A percentile compares a stretch with the other conserved stretches of the same genome.
Conservation (phyloP, 2,888 invertebrate species). For the Pammene fasciana region DNA sequence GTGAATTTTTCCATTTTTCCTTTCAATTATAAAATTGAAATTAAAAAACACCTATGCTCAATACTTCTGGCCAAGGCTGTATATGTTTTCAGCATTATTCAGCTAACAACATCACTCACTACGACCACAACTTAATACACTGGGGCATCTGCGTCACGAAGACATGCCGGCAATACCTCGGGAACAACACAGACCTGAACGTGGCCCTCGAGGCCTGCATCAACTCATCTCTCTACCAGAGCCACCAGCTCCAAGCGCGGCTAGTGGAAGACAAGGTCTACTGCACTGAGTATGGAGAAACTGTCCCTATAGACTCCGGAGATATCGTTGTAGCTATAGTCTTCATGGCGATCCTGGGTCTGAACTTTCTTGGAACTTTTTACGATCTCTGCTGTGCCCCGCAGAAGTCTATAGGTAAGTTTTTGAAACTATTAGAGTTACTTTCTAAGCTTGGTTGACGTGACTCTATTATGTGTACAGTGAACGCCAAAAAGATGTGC, state of each 20-base stretch:
- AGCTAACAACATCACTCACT: slow-evolving; percentile 30
- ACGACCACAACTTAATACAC: slow-evolving; percentile 35
- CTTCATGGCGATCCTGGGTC: slow-evolving; percentile 46
- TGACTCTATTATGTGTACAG: too few relatives aligned
- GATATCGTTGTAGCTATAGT: slow-evolving; percentile 44
- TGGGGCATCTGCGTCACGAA: slow-evolving; percentile 39
- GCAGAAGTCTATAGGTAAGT: slow-evolving; percentile 12
- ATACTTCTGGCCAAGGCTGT: too few relatives aligned
- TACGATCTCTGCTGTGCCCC: slow-evolving; percentile 43
- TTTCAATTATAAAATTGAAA: too few relatives aligned
- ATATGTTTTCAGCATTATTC: slow-evolving; percentile 43
- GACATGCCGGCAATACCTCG: slow-evolving; percentile 23
- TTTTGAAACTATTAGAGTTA: too few relatives aligned
- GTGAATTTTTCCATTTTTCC: too few relatives aligned
- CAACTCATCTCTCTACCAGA: slow-evolving; percentile 44
- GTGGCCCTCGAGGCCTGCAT: slow-evolving; percentile 38
- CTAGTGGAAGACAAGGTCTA: slow-evolving; percentile 34
- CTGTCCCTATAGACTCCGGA: slow-evolving; percentile 19
- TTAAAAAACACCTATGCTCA: too few relatives aligned
- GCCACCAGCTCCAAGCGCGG: slow-evolving; percentile 47
- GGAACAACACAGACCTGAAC: slow-evolving; percentile 13
- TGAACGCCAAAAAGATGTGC: too few relatives aligned
- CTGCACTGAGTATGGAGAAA: slow-evolving; percentile 35
- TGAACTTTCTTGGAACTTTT: slow-evolving; percentile 49
- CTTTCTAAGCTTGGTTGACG: too few relatives aligned